A percentile compares a stretch with the other conserved stretches of the same genome.
These are phyloP conservation scores for Zingel zingel DNA, from an alignment of 2,113 vertebrate genomes.

Conservation along the genomic window DNA sequence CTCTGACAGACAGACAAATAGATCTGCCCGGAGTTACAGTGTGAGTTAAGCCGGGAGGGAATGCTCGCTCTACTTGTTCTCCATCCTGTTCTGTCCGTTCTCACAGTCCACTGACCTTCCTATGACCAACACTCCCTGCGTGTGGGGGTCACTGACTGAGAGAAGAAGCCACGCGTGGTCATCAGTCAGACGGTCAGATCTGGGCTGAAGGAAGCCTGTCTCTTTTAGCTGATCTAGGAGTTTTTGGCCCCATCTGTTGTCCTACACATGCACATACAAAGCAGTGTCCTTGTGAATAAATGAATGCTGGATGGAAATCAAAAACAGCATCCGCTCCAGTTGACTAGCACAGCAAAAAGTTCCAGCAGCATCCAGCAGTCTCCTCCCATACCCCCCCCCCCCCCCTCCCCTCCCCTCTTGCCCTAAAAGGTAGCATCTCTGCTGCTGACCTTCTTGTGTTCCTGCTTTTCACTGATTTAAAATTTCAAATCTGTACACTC, in stretches of 20 bases:
- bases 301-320: constrained; percentile 46
- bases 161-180: constrained; percentile 64
- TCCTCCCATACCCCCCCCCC: too few species aligned
- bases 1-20: constrained; percentile 70
- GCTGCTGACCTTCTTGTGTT: constrained; percentile 33
- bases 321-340: constrained; percentile 54
- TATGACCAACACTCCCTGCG: constrained; percentile 56
- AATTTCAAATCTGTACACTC: constrained; percentile 22
- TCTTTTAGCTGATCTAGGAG: constrained; percentile 73
- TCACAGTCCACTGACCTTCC: constrained; percentile 68
- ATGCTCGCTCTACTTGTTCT: constrained; percentile 49
- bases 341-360: constrained; percentile 50
- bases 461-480: constrained; percentile 47
- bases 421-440: constrained; percentile 37
- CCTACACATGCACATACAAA: constrained; percentile 28
- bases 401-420: neutral
- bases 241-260: constrained; percentile 32
- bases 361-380: neutral
- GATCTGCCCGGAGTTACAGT: constrained; percentile 48
- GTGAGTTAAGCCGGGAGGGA: constrained; percentile 57
- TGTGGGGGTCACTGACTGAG: constrained; percentile 65
- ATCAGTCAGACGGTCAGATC: constrained; percentile 59
- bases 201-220: constrained; percentile 44
- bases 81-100: constrained; percentile 73
- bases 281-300: constrained; percentile 58